A percentile compares a stretch with the other conserved stretches of the same genome.
These are phyloP conservation scores for Nyctibius bracteatus DNA, from an alignment of 2,113 vertebrate species.

Conservation along the genomic window DNA sequence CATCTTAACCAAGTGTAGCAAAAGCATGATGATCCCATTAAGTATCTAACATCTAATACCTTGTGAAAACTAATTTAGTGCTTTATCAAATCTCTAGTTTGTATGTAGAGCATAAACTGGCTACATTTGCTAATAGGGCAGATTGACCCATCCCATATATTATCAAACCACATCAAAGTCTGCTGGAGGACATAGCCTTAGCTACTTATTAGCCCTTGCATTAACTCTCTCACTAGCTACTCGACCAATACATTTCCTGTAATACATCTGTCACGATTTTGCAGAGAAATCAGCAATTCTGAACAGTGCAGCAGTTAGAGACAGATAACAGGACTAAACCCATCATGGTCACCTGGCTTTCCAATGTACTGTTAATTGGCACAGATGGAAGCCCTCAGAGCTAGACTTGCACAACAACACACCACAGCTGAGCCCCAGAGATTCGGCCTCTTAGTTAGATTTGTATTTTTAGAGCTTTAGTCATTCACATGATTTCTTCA, in stretches of 20 bases:
- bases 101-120: constrained; percentile 59
- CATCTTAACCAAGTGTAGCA: constrained; percentile 46
- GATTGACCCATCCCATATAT: constrained; percentile 12
- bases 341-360: background rate
- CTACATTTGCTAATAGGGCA: constrained; percentile 35
- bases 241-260: background rate
- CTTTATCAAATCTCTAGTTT: constrained; percentile 69
- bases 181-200: background rate
- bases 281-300: constrained; percentile 2
- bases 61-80: constrained; percentile 45
- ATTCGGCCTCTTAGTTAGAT: background rate
- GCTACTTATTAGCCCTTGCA: constrained; percentile 41
- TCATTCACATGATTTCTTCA: constrained; percentile 24
- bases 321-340: background rate
- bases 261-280: constrained; percentile 13
- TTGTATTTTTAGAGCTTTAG: constrained; percentile 47
- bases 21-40: constrained; percentile 56
- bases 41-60: constrained; percentile 29
- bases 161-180: constrained; percentile 23
- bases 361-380: constrained; percentile 38
- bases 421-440: background rate
- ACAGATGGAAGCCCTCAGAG: background rate
- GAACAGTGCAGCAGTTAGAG: background rate
- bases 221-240: constrained; percentile 3
- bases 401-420: background rate